A percentile compares a stretch with the other conserved stretches of the same genome.
These are phyloP conservation scores for Rallus crepitans DNA, from an alignment of 2,797 vertebrate species.

Conservation along the genomic window DNA sequence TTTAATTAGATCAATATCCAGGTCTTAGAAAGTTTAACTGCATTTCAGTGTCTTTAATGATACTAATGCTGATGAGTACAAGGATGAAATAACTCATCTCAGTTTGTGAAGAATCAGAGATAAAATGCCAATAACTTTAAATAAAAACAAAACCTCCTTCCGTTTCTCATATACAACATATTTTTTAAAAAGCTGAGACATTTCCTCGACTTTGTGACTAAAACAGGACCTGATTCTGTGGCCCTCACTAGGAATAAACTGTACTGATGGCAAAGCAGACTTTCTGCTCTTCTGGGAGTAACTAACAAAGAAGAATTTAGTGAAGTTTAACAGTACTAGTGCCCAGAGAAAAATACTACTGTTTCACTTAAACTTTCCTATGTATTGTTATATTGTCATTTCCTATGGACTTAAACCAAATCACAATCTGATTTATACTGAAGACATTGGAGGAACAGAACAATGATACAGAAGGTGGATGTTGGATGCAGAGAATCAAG, in stretches of 20 bases:
- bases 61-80: not conserved
- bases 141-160: not conserved
- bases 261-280: not conserved
- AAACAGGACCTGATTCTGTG: not conserved
- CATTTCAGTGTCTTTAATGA: not conserved
- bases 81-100: not conserved
- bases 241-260: not conserved
- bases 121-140: slow-evolving; percentile 7
- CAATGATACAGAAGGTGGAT: not conserved
- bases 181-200: slow-evolving; percentile 10
- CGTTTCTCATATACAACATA: not conserved
- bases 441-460: not conserved
- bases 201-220: not conserved
- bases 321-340: not conserved
- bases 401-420: not conserved
- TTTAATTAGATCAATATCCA: not conserved
- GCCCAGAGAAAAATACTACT: not conserved
- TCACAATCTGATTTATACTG: not conserved
- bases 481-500: not conserved
- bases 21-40: slow-evolving; percentile 12
- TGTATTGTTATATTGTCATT: not conserved
- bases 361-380: not conserved
- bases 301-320: not conserved
- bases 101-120: not conserved
- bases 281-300: not conserved